These are phyloP conservation scores for Megaceryle torquata DNA, from an alignment of 2,113 vertebrate species.

Conservation along the genomic window DNA sequence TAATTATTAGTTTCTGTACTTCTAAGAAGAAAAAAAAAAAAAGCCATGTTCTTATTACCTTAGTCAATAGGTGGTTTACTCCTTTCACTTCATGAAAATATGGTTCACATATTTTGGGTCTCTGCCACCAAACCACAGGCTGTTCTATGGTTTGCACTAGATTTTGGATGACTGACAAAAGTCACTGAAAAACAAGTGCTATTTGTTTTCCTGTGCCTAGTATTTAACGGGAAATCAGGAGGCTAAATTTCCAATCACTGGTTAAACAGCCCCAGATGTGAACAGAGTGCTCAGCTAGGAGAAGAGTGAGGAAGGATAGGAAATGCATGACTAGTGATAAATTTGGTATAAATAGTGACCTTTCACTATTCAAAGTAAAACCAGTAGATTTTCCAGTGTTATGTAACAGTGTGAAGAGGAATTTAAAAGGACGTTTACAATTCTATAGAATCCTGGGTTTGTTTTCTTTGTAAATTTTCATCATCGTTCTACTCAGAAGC, in stretches of 20 bases:
- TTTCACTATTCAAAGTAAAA: slow-evolving; percentile 40
- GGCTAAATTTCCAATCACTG: slow-evolving; percentile 80
- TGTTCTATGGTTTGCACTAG: slow-evolving; percentile 67
- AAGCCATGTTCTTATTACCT: neutral
- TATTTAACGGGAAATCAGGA: slow-evolving; percentile 85
- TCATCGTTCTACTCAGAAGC: neutral
- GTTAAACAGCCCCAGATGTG: slow-evolving; percentile 83
- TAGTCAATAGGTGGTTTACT: slow-evolving; percentile 61
- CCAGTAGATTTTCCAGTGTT: slow-evolving; percentile 8
- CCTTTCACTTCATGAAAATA: slow-evolving; percentile 60
- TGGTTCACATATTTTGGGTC: slow-evolving; percentile 68
- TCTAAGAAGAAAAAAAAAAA: slow-evolving; percentile 4
- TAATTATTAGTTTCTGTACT: slow-evolving; percentile 65
- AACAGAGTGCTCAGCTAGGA: slow-evolving; percentile 4
- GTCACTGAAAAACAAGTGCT: slow-evolving; percentile 83
- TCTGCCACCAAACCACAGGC: slow-evolving; percentile 76
- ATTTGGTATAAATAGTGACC: slow-evolving; percentile 43
- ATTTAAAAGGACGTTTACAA: neutral
- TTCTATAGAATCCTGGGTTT: neutral
- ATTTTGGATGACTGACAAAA: slow-evolving; percentile 81
- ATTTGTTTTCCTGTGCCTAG: slow-evolving; percentile 83
- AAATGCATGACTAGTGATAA: slow-evolving; percentile 43
- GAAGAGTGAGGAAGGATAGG: slow-evolving; percentile 50
- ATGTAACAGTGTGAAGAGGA: slow-evolving; percentile 47
- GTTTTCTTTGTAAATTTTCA: neutral